A percentile compares a stretch with the other conserved stretches of the same genome.
Evolutionary conservation across 2,888 invertebrate genomes (phyloP).

Genomic region (Lycaena phlaeas): DNA sequence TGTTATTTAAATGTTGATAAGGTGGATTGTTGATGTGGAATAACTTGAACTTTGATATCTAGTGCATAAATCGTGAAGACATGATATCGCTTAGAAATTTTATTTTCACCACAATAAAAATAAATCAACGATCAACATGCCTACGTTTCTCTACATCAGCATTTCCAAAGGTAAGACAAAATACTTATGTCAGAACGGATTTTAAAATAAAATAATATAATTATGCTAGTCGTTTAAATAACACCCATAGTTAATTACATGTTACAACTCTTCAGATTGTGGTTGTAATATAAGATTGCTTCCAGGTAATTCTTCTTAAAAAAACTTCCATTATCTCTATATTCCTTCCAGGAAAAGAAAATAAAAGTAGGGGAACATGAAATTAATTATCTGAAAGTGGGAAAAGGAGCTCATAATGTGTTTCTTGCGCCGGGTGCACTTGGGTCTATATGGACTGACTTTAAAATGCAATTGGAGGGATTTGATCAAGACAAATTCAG

Average conservation of each 20-base stretch:
- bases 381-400: constrained; percentile 74
- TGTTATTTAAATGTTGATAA: too few relatives aligned
- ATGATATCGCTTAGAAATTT: constrained; percentile 23
- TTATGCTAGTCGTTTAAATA: too few relatives aligned
- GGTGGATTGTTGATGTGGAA: too few relatives aligned
- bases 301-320: too few relatives aligned
- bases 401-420: constrained; percentile 73
- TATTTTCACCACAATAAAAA: constrained; percentile 17
- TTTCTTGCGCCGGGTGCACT: constrained; percentile 86
- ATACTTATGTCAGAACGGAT: too few relatives aligned
- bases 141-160: constrained; percentile 25
- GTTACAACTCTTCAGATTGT: too few relatives aligned
- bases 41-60: too few relatives aligned
- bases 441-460: constrained; percentile 88
- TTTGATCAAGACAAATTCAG: constrained; percentile 76
- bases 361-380: constrained; percentile 73
- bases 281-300: too few relatives aligned
- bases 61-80: constrained; percentile 2
- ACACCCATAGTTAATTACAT: too few relatives aligned
- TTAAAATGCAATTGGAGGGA: constrained; percentile 81
- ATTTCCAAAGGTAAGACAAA: constrained; percentile 25
- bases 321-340: too few relatives aligned
- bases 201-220: too few relatives aligned
- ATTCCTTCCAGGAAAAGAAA: constrained; percentile 76
- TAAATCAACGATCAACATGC: constrained; percentile 20